Evolutionary conservation across 2,888 invertebrate genomes (phyloP).

Genomic region (Sympetrum striolatum): DNA sequence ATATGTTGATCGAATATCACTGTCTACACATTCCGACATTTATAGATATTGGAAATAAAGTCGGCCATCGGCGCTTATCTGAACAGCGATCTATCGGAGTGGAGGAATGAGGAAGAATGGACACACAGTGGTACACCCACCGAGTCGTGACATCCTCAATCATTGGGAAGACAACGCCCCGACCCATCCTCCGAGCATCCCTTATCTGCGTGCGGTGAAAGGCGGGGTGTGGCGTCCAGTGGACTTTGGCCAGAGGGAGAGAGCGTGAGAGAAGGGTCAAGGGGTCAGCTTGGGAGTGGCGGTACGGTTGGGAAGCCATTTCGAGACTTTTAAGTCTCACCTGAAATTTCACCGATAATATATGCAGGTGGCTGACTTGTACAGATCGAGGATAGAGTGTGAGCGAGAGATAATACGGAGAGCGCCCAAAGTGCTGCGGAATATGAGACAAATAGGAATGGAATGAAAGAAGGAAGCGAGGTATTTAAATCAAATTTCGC

Average conservation of each 20-base stretch:
- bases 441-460: too few relatives aligned
- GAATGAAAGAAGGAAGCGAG: too few relatives aligned
- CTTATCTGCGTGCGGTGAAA: not conserved
- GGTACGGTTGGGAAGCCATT: not conserved
- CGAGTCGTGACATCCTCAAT: not conserved
- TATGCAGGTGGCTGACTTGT: not conserved
- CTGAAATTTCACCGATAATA: not conserved
- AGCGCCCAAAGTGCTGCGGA: not conserved
- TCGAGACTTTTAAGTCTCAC: not conserved
- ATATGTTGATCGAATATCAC: too few relatives aligned
- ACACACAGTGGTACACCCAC: not conserved
- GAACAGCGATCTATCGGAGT: too few relatives aligned
- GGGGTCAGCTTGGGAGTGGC: not conserved
- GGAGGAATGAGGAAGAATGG: too few relatives aligned
- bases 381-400: not conserved
- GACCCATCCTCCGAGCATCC: not conserved
- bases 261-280: not conserved
- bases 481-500: too few relatives aligned
- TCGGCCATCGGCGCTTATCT: too few relatives aligned
- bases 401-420: not conserved
- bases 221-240: not conserved
- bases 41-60: too few relatives aligned
- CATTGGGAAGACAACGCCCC: conserved; percentile 11
- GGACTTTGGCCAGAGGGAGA: not conserved
- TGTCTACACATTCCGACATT: too few relatives aligned